phyloP scores from a whole-genome alignment of 1,140 invertebrate genomes.

The Notospermus geniculatus region DNA sequence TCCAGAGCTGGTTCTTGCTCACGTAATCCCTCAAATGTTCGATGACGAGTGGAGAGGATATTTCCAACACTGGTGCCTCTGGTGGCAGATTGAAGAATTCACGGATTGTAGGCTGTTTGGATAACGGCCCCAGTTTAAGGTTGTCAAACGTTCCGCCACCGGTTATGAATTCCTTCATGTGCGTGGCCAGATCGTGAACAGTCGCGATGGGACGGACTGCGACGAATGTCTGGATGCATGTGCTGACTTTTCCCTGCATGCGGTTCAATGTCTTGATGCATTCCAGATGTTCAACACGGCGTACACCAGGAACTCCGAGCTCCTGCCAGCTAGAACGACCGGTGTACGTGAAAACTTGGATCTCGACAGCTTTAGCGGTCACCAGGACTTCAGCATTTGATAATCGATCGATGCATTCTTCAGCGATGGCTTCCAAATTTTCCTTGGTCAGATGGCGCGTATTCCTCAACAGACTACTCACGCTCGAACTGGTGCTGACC shows the following conservation, averaged over 20 bases:
- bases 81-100: constrained; percentile 45
- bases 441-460: neutral
- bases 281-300: neutral
- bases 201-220: constrained; percentile 41
- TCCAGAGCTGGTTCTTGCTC: constrained; percentile 40
- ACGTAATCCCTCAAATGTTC: constrained; percentile 41
- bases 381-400: neutral
- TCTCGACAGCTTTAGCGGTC: neutral
- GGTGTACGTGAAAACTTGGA: neutral
- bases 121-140: constrained; percentile 45
- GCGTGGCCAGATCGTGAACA: constrained; percentile 38
- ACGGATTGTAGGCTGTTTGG: constrained; percentile 41
- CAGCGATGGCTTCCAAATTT: neutral
- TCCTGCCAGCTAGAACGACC: neutral
- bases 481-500: too few relatives aligned
- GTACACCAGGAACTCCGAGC: neutral
- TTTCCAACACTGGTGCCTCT: constrained; percentile 38
- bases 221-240: constrained; percentile 43
- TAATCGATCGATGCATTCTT: constrained; percentile 1
- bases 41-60: constrained; percentile 42
- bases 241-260: constrained; percentile 39
- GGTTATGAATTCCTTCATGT: constrained; percentile 33
- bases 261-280: constrained; percentile 34
- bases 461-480: too few relatives aligned
- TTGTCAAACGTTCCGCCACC: constrained; percentile 35